These are phyloP conservation scores for Scomber colias DNA, from an alignment of 2,113 vertebrate species.

Conservation along the genomic window DNA sequence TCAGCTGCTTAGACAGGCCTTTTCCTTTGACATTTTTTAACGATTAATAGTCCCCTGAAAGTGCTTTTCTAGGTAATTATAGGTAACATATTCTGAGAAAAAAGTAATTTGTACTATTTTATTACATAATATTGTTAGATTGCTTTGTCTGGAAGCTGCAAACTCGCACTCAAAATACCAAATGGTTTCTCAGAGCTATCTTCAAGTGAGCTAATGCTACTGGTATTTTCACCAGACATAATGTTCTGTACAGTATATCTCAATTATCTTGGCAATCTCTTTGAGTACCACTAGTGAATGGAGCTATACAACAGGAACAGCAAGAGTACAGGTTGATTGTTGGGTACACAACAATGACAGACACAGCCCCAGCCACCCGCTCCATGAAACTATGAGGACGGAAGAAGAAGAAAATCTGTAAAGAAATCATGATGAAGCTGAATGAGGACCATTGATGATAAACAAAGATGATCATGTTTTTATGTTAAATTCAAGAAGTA, in stretches of 20 bases:
- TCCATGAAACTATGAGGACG: background rate
- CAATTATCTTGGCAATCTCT: background rate
- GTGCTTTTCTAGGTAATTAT: background rate
- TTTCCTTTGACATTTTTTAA: slow-evolving; percentile 41
- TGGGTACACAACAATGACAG: background rate
- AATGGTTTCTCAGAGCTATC: background rate
- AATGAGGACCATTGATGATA: too few relatives aligned
- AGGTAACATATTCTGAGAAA: background rate
- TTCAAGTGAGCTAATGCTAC: background rate
- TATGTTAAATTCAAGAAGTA: too few relatives aligned
- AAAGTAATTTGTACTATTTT: background rate
- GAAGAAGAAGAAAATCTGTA: too few relatives aligned
- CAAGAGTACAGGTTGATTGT: background rate
- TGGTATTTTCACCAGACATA: background rate
- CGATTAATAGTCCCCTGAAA: slow-evolving; percentile 18
- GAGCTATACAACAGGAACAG: background rate
- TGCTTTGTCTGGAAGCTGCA: slow-evolving; percentile 1
- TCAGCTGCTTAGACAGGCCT: slow-evolving; percentile 37
- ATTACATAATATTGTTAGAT: background rate
- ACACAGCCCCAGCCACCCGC: background rate
- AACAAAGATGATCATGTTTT: too few relatives aligned
- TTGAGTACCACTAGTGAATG: background rate
- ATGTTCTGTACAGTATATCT: background rate
- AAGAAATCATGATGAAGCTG: too few relatives aligned
- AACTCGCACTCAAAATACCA: background rate